Base-by-base conservation (phyloP, 1,140 invertebrate species). In the Meloidogyne exigua region DNA sequence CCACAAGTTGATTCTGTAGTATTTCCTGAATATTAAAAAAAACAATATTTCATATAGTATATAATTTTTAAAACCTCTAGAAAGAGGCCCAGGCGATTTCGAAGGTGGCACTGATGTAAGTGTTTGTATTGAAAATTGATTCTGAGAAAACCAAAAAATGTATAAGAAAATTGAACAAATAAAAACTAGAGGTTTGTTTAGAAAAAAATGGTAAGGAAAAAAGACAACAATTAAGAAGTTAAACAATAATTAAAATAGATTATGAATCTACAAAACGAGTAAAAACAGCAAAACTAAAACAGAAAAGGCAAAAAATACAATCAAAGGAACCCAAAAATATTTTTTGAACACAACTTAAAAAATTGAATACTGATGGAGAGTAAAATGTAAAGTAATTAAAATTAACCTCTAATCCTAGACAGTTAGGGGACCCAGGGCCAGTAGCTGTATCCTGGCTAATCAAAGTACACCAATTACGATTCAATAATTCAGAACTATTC, bases 401-500 rank as follows among this genome's bases (percentile, higher is more conserved):
- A 39, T 39, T 39, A 39, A 36, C 65, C 25, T 28, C 65, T 57
- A n/a, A 18, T 57, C 49, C 49, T n/a, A n/a, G 18, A 57, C 13
- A 49, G 44, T 12, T 57, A n/a, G 49, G 49, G n/a, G 49, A 57
- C 21, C 18, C 49, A 0, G 49, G 49, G 18, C n/a, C 49, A 57
- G 49, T 75, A 63, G 85, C 76, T 44, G 57, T 79, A 74, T 67
- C 76, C 76, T 66, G 80, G 67, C 72, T 67, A 12, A 68, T 28
- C 26, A 84, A 71, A 9, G 68, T 66, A n/a, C 21, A 36, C 74
- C 74, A 68, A 42, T 86, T 79, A 73, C 79, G 78, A 25, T 68
- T 71, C 42, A 81, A 80, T 4, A 87, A 74, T 72, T 87, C 85
- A 18, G 76, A 68, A 25, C 74, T 87, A 9, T 77, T 76, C 83